Evolutionary conservation across 2,113 vertebrate species (phyloP).

Genomic region (Uria lomvia): DNA sequence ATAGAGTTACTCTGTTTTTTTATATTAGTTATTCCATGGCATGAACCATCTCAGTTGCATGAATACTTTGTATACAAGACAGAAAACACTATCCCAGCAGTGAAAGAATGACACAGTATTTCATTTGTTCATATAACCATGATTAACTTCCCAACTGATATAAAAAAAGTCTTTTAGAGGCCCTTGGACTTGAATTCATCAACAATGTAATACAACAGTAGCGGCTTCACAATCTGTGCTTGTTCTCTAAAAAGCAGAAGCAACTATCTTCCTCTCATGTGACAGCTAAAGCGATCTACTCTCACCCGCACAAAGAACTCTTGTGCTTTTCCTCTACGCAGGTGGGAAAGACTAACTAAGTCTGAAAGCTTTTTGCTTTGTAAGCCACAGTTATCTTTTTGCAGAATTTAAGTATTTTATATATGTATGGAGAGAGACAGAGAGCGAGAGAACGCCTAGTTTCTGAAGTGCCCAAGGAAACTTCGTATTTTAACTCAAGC

Average conservation of each 20-base stretch:
- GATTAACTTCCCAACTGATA: slow-evolving; percentile 42
- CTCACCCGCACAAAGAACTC: slow-evolving; percentile 67
- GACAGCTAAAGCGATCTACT: slow-evolving; percentile 68
- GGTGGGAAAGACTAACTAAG: slow-evolving; percentile 61
- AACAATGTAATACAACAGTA: slow-evolving; percentile 38
- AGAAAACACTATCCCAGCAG: not conserved
- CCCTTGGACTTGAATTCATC: slow-evolving; percentile 11
- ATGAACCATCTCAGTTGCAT: not conserved
- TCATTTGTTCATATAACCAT: slow-evolving; percentile 14
- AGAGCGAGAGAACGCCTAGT: too few species aligned
- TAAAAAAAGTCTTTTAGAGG: slow-evolving; percentile 26
- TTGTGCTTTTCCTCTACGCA: slow-evolving; percentile 60
- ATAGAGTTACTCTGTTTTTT: not conserved
- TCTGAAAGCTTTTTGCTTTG: slow-evolving; percentile 39
- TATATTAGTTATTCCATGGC: not conserved
- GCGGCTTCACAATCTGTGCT: slow-evolving; percentile 46
- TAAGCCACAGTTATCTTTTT: not conserved
- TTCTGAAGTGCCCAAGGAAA: not conserved
- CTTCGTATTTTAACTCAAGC: not conserved
- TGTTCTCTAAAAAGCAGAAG: slow-evolving; percentile 62
- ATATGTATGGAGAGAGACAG: too few species aligned
- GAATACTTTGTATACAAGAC: not conserved
- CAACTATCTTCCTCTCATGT: slow-evolving; percentile 68
- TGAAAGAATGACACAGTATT: slow-evolving; percentile 25
- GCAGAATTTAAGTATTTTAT: not conserved